These are phyloP conservation scores for Dromas ardeola DNA, from an alignment of 2,113 vertebrate genomes.

Conservation along the genomic window DNA sequence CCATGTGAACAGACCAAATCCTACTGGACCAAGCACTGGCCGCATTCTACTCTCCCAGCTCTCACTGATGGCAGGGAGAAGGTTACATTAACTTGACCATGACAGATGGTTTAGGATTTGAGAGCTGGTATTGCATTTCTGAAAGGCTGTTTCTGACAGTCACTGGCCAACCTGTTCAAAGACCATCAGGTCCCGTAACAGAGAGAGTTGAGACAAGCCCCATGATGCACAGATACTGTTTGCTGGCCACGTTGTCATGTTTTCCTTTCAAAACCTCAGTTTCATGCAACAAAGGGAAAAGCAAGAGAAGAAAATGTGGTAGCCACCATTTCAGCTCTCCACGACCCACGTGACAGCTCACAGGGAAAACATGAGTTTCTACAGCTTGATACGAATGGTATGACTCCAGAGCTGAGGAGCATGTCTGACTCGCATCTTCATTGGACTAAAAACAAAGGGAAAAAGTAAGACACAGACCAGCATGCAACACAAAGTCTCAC, in stretches of 20 bases:
- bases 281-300: neutral
- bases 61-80: neutral
- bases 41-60: neutral
- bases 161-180: neutral
- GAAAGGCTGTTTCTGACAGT: neutral
- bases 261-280: neutral
- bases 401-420: neutral
- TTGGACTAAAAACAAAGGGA: neutral
- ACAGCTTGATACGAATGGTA: neutral
- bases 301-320: neutral
- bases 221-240: neutral
- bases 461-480: neutral
- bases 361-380: neutral
- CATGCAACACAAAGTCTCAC: neutral
- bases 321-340: neutral
- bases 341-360: neutral
- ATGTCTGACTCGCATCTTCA: neutral
- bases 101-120: neutral
- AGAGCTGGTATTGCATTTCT: neutral
- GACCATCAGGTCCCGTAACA: neutral
- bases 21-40: neutral
- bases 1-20: neutral
- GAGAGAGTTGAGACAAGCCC: neutral
- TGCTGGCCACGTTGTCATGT: neutral
- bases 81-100: neutral